These are phyloP conservation scores for Corythornis cristatus DNA, from an alignment of 2,113 vertebrate species.

Conservation along the genomic window DNA sequence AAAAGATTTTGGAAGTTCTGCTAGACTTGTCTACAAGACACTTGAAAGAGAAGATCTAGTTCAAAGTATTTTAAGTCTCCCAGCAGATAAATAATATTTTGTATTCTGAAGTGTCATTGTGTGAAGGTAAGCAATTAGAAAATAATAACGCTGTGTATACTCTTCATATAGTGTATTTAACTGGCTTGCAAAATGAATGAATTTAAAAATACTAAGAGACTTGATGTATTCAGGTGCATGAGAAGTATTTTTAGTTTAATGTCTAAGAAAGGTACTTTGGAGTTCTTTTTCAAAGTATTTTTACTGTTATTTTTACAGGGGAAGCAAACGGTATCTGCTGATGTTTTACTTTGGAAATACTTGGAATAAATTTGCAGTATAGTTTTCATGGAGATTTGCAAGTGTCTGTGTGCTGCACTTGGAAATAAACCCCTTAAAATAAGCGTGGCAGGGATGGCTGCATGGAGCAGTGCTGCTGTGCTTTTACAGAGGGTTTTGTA, in stretches of 20 bases:
- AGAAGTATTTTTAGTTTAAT: neutral
- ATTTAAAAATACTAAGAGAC: neutral
- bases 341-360: conserved; percentile 35
- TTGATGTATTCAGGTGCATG: neutral
- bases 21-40: neutral
- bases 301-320: neutral
- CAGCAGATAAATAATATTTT: neutral
- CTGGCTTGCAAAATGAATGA: neutral
- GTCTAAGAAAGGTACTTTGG: neutral
- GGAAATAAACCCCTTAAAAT: conserved; percentile 39
- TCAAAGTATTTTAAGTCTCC: neutral
- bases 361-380: conserved; percentile 49
- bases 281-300: neutral
- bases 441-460: neutral
- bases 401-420: conserved; percentile 4
- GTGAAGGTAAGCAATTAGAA: neutral
- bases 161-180: neutral
- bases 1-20: neutral
- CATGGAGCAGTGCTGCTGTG: conserved; percentile 37
- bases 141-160: neutral
- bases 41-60: neutral
- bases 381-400: neutral
- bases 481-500: conserved; percentile 46
- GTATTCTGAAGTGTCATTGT: neutral
- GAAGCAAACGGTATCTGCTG: conserved; percentile 24